These are phyloP conservation scores for Acrobasis suavella DNA, from an alignment of 2,888 invertebrate species.

Conservation along the genomic window DNA sequence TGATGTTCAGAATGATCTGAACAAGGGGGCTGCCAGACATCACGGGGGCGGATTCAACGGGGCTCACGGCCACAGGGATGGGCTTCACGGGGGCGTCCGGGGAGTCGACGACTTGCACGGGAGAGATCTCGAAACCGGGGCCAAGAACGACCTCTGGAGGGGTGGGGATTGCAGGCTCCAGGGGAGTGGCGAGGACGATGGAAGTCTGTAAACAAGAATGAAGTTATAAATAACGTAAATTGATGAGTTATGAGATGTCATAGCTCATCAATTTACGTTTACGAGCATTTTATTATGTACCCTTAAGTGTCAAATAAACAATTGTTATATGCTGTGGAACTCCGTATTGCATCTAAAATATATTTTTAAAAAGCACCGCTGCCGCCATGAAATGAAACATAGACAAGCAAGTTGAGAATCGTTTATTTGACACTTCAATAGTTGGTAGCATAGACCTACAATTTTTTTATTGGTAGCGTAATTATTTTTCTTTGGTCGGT, in stretches of 20 bases:
- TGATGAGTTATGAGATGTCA: too few species aligned
- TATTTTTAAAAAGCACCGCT: too few species aligned
- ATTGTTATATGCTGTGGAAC: too few species aligned
- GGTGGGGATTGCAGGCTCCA: constrained; percentile 36
- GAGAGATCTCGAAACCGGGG: constrained; percentile 21
- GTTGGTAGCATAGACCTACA: too few species aligned
- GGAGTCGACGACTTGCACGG: constrained; percentile 22
- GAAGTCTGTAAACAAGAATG: constrained; percentile 35
- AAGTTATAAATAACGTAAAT: neutral
- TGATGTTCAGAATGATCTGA: constrained; percentile 54
- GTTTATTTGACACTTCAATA: too few species aligned
- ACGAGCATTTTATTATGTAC: too few species aligned
- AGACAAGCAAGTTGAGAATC: too few species aligned
- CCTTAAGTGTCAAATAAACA: too few species aligned
- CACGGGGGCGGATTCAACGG: constrained; percentile 33
- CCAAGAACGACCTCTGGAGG: constrained; percentile 30
- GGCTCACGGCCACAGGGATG: constrained; percentile 31
- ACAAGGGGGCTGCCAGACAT: constrained; percentile 52
- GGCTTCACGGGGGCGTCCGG: constrained; percentile 28
- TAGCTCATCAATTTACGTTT: too few species aligned
- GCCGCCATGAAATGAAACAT: too few species aligned
- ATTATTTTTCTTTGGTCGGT: neutral
- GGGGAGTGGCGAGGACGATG: constrained; percentile 42
- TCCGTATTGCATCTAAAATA: too few species aligned
- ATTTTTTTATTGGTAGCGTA: too few species aligned